These are phyloP conservation scores for Teleogryllus occipitalis DNA, from an alignment of 1,140 invertebrate genomes.

Conservation along the genomic window DNA sequence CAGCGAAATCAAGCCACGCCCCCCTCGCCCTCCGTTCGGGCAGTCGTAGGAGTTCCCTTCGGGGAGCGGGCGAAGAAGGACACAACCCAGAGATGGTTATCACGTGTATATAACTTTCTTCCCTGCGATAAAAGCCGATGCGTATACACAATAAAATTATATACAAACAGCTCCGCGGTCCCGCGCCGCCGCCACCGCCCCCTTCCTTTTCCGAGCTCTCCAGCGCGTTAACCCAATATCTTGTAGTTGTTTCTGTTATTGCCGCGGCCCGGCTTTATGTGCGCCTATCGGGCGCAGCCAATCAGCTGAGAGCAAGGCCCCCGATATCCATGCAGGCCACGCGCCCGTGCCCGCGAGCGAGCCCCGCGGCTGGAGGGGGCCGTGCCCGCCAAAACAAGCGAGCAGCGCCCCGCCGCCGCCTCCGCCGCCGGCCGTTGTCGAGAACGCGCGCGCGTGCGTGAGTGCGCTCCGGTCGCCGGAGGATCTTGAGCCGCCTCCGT, in stretches of 20 bases:
- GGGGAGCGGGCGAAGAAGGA: too few species aligned
- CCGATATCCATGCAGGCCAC: not conserved
- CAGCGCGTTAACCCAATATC: not conserved
- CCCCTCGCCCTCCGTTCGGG: too few species aligned
- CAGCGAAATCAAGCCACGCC: too few species aligned
- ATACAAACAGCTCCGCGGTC: too few species aligned
- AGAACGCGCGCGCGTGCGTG: too few species aligned
- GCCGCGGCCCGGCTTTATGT: not conserved
- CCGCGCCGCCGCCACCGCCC: too few species aligned
- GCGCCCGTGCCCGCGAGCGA: not conserved
- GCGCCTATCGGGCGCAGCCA: not conserved
- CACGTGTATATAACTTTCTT: too few species aligned
- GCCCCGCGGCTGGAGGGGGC: not conserved
- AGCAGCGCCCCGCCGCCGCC: not conserved
- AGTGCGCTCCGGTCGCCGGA: not conserved
- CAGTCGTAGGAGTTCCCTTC: too few species aligned
- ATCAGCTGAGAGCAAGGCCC: not conserved
- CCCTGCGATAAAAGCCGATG: too few species aligned
- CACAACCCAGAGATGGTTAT: too few species aligned
- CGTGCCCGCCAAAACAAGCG: not conserved
- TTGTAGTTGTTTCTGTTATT: slow-evolving; percentile 5
- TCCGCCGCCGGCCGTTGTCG: not conserved
- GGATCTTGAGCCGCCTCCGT: too few species aligned
- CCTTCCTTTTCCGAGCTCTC: not conserved
- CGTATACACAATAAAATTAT: too few species aligned